A percentile compares a stretch with the other conserved stretches of the same genome.
phyloP scores from a whole-genome alignment of 2,888 invertebrate species.

The Neuroscelio doddi region DNA sequence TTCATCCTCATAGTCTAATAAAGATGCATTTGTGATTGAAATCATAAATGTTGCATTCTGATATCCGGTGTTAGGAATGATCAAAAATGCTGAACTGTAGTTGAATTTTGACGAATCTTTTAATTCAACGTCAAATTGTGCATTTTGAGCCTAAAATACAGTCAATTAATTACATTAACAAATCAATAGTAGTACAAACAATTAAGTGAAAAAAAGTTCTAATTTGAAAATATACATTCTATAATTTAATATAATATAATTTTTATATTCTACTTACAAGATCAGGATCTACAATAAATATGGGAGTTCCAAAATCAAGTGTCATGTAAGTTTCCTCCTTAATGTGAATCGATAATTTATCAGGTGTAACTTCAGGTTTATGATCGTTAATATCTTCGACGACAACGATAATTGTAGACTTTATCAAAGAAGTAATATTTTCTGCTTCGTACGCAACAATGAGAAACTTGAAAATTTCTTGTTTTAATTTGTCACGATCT shows the following conservation, averaged over 20 bases:
- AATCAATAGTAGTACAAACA: no score
- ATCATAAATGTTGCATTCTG: slow-evolving; percentile 76
- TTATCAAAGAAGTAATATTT: slow-evolving; percentile 48
- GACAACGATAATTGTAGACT: slow-evolving; percentile 60
- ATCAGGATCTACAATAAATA: slow-evolving; percentile 72
- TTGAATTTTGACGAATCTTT: slow-evolving; percentile 47
- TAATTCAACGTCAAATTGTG: slow-evolving; percentile 74
- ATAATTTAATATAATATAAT: neutral
- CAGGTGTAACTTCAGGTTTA: slow-evolving; percentile 73
- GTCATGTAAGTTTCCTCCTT: slow-evolving; percentile 75
- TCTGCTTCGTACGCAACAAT: slow-evolving; percentile 66
- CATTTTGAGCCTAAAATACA: slow-evolving; percentile 76
- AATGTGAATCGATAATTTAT: slow-evolving; percentile 69
- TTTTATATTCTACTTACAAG: slow-evolving; percentile 55
- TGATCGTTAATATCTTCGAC: slow-evolving; percentile 80
- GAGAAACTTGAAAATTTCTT: slow-evolving; percentile 57
- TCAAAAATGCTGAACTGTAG: slow-evolving; percentile 74
- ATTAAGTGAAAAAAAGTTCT: no score
- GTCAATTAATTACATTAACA: no score
- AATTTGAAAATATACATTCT: no score
- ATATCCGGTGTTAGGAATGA: slow-evolving; percentile 78
- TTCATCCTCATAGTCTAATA: slow-evolving; percentile 76
- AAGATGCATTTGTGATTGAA: slow-evolving; percentile 74
- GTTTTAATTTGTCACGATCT: slow-evolving; percentile 63
- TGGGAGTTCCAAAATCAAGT: slow-evolving; percentile 71